Evolutionary conservation across 2,888 invertebrate species (phyloP), one percentile per base, ranked within the genome.

Genomic region (Strigamia crassipes): DNA sequence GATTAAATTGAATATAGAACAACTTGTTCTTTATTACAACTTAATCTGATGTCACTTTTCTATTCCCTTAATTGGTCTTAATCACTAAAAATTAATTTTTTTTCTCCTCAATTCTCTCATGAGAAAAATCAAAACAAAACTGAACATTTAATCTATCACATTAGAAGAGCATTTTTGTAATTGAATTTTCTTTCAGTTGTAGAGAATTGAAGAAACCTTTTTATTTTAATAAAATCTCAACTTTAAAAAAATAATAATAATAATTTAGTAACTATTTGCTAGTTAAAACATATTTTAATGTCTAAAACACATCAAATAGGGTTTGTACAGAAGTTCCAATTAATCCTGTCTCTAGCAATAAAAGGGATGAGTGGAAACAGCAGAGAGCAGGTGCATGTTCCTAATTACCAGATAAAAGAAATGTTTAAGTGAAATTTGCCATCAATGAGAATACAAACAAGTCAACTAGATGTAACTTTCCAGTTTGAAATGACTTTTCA

Each of bases 71-170:
- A 73, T 73, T 73, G 73, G 15, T 31, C 13, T 27, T 73, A 73
- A 73, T 73, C 73, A 73, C 73, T 73, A 8, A 73, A 73, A 73
- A 31, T 73, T 73, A 3, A 15, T 66, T 31, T 73, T 73, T 73
- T 13, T 73, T 8, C 31, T 3, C 4, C 31, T 27, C n/a, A n/a
- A n/a, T n/a, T 73, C 15, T 31, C 73, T 73, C 73, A 31, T 13
- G 73, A 73, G 73, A 73, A 73, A 18, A 10, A 61, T 5, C 73
- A 73, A 8, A 73, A 73, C 73, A 23, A 73, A 31, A 73, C 73
- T 73, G 31, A 73, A 73, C 31, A n/a, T 73, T 73, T 73, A 73
- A 73, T 73, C 73, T 73, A 73, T 73, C 73, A 73, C 73, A 73
- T 73, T 73, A 73, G 31, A 73, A 73, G 73, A 31, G 31, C 73